phyloP scores from a whole-genome alignment of 2,797 vertebrate species.

The Zenarchopterus dispar region DNA sequence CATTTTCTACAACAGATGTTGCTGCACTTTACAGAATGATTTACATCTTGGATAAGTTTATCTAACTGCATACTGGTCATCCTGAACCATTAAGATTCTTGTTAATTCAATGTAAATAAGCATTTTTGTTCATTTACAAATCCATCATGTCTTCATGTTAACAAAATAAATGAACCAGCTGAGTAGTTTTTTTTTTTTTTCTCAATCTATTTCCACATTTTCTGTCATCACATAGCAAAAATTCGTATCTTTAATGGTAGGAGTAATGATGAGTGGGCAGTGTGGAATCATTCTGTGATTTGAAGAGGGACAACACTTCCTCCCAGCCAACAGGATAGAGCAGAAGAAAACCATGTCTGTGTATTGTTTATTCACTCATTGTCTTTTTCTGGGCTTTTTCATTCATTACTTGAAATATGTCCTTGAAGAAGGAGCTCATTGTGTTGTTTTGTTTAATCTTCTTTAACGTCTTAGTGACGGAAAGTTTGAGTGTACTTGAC shows the following conservation, averaged over 20 bases:
- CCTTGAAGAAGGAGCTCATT: conserved; percentile 22
- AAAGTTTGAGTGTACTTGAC: neutral
- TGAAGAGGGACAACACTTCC: no score
- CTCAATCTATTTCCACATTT: no score
- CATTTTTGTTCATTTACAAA: conserved; percentile 22
- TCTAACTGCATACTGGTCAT: conserved; percentile 17
- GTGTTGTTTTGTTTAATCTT: conserved; percentile 12
- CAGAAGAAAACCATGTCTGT: no score
- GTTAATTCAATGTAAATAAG: conserved; percentile 30
- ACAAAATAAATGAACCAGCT: no score
- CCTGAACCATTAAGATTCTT: conserved; percentile 23
- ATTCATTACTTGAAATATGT: conserved; percentile 38
- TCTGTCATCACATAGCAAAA: no score
- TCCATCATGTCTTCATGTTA: conserved; percentile 22
- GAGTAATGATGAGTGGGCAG: no score
- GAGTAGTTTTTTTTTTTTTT: no score
- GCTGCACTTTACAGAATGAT: conserved; percentile 9
- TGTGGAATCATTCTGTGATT: no score
- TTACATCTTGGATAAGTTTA: conserved; percentile 14
- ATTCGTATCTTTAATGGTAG: no score
- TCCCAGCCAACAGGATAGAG: no score
- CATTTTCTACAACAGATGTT: conserved; percentile 11
- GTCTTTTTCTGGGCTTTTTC: no score
- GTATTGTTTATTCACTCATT: no score
- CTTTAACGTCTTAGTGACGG: conserved; percentile 5